Evolutionary conservation across 2,888 invertebrate species (phyloP).

Genomic region (Cheilosia scutellata): DNA sequence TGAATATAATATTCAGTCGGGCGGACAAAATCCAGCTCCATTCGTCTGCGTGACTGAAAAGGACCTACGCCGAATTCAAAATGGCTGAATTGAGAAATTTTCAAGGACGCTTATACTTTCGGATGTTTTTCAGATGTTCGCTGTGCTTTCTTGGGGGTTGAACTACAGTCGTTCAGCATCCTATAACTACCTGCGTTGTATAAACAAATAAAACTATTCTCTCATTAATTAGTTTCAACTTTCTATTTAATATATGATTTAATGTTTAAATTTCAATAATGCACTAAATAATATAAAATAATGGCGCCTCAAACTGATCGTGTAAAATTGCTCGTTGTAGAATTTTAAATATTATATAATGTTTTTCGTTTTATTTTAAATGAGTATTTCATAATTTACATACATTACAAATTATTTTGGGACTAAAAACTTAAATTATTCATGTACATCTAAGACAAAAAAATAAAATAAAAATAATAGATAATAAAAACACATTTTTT

Average conservation of each 20-base stretch:
- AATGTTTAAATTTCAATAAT: slow-evolving; percentile 14
- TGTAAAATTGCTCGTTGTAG: slow-evolving; percentile 46
- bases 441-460: slow-evolving; percentile 50
- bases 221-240: not conserved
- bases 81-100: too few relatives aligned
- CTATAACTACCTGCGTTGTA: too few relatives aligned
- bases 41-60: too few relatives aligned
- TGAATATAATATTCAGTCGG: too few relatives aligned
- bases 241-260: slow-evolving; percentile 35
- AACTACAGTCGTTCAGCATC: too few relatives aligned
- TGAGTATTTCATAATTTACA: slow-evolving; percentile 73
- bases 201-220: too few relatives aligned
- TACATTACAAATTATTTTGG: slow-evolving; percentile 71
- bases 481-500: slow-evolving; percentile 30
- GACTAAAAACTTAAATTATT: slow-evolving; percentile 69
- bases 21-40: too few relatives aligned
- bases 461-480: slow-evolving; percentile 40
- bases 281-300: slow-evolving; percentile 37
- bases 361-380: slow-evolving; percentile 38
- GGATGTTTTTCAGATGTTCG: too few relatives aligned
- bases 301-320: slow-evolving; percentile 47
- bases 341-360: slow-evolving; percentile 62
- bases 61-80: too few relatives aligned
- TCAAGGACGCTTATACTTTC: too few relatives aligned
- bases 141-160: too few relatives aligned